These are phyloP conservation scores for Dipodomys stephensi DNA, from an alignment of 2,113 vertebrate genomes.

Conservation along the genomic window DNA sequence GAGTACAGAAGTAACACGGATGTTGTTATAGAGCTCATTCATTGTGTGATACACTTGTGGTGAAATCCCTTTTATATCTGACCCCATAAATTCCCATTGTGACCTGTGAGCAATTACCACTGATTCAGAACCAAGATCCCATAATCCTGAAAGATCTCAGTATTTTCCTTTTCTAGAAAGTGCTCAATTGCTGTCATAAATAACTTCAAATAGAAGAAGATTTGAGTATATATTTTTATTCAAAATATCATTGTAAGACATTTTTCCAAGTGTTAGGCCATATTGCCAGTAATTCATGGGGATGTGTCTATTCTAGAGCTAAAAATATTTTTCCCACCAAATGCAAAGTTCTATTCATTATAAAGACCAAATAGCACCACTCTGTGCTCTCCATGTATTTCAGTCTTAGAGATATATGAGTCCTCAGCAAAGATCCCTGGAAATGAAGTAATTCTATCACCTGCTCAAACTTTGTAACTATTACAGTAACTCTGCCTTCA, in stretches of 20 bases:
- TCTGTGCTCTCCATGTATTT: slow-evolving; percentile 15
- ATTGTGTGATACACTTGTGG: not conserved
- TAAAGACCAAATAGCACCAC: not conserved
- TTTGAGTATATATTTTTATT: not conserved
- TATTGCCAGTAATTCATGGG: not conserved
- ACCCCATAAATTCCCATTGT: not conserved
- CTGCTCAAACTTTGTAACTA: not conserved
- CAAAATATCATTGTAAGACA: not conserved
- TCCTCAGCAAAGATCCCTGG: not conserved
- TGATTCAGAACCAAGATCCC: not conserved
- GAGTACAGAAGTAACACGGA: not conserved
- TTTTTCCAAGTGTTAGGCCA: not conserved
- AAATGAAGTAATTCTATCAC: not conserved
- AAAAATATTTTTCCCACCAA: not conserved
- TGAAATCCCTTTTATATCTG: not conserved
- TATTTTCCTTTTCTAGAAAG: not conserved
- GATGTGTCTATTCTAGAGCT: not conserved
- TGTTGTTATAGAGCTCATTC: not conserved
- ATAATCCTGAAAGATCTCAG: not conserved
- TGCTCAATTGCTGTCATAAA: not conserved
- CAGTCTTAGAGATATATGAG: not conserved
- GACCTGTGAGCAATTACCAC: not conserved
- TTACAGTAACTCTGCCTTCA: not conserved
- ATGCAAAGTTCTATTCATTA: not conserved
- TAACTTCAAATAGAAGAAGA: not conserved